These are phyloP conservation scores for Lota lota DNA, from an alignment of 2,113 vertebrate genomes.

Conservation along the genomic window DNA sequence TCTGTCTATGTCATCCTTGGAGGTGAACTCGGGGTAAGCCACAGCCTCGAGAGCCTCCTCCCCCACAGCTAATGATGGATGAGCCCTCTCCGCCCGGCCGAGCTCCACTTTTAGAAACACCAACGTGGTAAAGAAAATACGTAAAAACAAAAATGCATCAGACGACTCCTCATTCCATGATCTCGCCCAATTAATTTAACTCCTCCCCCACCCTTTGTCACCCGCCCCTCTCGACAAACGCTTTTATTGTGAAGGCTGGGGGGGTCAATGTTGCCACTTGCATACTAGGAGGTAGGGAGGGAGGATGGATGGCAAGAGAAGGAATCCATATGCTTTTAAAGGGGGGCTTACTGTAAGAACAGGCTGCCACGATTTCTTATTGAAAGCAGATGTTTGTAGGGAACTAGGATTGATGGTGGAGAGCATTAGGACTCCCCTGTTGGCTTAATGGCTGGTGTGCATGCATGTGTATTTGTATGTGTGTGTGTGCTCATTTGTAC, in stretches of 20 bases:
- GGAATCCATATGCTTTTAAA: conserved; percentile 19
- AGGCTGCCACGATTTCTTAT: conserved; percentile 29
- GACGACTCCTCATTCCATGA: background rate
- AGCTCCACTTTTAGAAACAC: conserved; percentile 14
- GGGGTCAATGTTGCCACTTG: conserved; percentile 7
- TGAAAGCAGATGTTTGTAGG: conserved; percentile 48
- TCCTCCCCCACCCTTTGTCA: background rate
- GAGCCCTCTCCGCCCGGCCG: conserved; percentile 4
- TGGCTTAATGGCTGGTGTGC: conserved; percentile 39
- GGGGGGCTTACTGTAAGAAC: conserved; percentile 17
- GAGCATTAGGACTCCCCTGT: conserved; percentile 25
- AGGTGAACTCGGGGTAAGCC: conserved; percentile 34
- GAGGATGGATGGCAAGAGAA: conserved; percentile 22
- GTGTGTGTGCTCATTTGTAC: conserved; percentile 14
- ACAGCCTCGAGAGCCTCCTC: background rate
- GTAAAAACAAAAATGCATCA: background rate
- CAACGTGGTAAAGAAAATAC: conserved; percentile 4
- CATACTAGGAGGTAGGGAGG: background rate
- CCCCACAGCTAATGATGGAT: conserved; percentile 23
- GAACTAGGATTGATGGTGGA: conserved; percentile 28
- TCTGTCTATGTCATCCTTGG: conserved; percentile 18
- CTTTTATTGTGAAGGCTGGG: conserved; percentile 12
- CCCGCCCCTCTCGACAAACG: conserved; percentile 4
- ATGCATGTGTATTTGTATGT: background rate
- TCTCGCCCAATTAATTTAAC: conserved; percentile 34